Conservation (phyloP, 2,113 vertebrate genomes). For the Illadopsis cleaveri region DNA sequence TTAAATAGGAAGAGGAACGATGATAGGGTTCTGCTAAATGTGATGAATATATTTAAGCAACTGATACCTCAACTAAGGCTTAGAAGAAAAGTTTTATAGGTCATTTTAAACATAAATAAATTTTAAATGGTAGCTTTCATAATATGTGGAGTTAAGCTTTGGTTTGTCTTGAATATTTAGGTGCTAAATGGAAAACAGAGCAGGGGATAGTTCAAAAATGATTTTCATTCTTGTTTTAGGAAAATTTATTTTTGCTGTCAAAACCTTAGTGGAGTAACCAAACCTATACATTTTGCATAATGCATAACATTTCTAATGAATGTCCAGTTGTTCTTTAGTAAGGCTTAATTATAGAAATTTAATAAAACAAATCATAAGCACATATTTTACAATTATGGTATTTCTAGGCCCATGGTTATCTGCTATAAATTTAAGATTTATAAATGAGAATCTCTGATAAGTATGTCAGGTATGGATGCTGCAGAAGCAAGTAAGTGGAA, state of each 20-base stretch:
- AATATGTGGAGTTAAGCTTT: constrained; percentile 59
- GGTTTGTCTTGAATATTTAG: constrained; percentile 63
- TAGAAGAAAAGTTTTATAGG: constrained; percentile 46
- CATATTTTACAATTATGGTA: neutral
- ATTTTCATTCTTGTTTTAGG: constrained; percentile 21
- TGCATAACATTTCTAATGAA: neutral
- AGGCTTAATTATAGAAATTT: neutral
- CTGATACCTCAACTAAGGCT: constrained; percentile 54
- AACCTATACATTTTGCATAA: neutral
- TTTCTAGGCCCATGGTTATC: neutral
- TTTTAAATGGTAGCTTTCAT: constrained; percentile 67
- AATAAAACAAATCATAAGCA: neutral
- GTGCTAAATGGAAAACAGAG: constrained; percentile 39
- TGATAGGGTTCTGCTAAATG: constrained; percentile 66
- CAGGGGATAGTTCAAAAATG: neutral
- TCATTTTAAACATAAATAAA: constrained; percentile 66
- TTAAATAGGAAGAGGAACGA: constrained; percentile 68
- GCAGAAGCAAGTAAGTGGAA: neutral
- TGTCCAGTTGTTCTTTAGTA: neutral
- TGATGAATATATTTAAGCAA: constrained; percentile 70
- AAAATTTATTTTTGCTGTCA: neutral
- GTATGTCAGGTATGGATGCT: neutral
- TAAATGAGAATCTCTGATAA: neutral
- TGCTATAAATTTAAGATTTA: neutral
- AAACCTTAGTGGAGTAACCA: neutral